Evolutionary conservation across 2,888 invertebrate genomes (phyloP).

Genomic region (Tupiocoris notatus): DNA sequence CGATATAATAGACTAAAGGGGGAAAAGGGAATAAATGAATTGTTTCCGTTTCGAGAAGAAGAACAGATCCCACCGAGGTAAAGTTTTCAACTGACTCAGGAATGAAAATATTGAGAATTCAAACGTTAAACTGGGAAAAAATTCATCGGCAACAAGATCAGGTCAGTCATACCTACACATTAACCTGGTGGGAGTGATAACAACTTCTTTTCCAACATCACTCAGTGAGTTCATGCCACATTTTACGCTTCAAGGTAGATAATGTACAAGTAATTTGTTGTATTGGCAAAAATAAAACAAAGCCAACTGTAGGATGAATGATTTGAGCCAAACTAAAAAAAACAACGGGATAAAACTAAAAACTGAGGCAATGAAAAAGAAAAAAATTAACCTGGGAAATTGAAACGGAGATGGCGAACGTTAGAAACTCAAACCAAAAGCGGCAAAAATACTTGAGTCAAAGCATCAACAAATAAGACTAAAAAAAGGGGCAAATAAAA

Average conservation of each 20-base stretch:
- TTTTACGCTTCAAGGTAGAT: neutral
- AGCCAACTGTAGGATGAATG: too few species aligned
- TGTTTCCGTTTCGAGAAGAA: conserved; percentile 5
- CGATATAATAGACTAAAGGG: too few species aligned
- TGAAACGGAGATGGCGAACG: too few species aligned
- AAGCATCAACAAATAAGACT: too few species aligned
- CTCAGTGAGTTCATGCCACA: conserved; percentile 35
- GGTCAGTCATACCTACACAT: conserved; percentile 19
- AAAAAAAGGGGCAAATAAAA: too few species aligned
- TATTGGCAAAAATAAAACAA: neutral
- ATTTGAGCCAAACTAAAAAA: too few species aligned
- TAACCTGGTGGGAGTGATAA: conserved; percentile 31
- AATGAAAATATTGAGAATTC: neutral
- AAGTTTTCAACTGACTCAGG: conserved; percentile 19
- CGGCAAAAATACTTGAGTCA: too few species aligned
- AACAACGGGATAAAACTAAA: too few species aligned
- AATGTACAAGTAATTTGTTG: neutral
- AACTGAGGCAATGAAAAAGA: too few species aligned
- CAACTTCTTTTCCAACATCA: conserved; percentile 42
- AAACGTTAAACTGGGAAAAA: conserved; percentile 7
- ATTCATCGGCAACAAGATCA: neutral
- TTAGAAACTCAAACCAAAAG: too few species aligned
- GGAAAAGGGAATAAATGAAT: neutral
- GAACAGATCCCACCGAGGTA: conserved; percentile 4
- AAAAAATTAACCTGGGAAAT: too few species aligned